phyloP scores from a whole-genome alignment of 2,797 vertebrate genomes.

The Tenualosa thibaudeaui region DNA sequence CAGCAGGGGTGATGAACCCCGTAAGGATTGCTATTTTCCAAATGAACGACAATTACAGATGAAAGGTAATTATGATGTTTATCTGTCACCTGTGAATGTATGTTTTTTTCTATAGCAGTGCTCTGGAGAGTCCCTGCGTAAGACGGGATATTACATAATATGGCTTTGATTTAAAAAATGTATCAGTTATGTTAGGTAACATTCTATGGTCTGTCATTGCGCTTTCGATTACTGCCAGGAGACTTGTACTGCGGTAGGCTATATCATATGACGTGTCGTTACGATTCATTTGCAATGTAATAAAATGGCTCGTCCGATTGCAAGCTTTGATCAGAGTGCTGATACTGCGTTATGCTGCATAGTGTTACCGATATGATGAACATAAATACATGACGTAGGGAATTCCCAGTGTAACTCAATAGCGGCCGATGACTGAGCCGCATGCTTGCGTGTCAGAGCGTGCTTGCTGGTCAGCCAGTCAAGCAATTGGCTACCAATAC shows the following conservation, averaged over 20 bases:
- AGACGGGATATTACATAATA: slow-evolving; percentile 45
- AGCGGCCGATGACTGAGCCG: slow-evolving; percentile 61
- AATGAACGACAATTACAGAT: background rate
- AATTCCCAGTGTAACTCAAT: slow-evolving; percentile 74
- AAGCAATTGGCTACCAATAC: background rate
- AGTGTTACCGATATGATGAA: slow-evolving; percentile 44
- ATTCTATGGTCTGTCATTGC: background rate
- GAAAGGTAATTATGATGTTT: slow-evolving; percentile 6
- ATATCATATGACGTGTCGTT: slow-evolving; percentile 7
- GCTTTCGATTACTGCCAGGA: slow-evolving; percentile 11
- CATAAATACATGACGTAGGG: slow-evolving; percentile 71
- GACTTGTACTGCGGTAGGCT: background rate
- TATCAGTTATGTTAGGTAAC: slow-evolving; percentile 21
- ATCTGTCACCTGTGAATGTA: slow-evolving; percentile 23
- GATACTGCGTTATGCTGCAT: slow-evolving; percentile 42
- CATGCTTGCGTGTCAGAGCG: slow-evolving; percentile 51
- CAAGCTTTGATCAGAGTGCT: slow-evolving; percentile 18
- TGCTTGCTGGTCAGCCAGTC: slow-evolving; percentile 46
- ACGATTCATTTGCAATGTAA: background rate
- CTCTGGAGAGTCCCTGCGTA: slow-evolving; percentile 11
- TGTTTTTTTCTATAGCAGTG: slow-evolving; percentile 24
- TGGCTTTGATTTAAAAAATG: slow-evolving; percentile 8
- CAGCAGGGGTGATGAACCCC: slow-evolving; percentile 5
- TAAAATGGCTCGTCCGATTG: background rate
- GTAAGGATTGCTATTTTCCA: background rate